phyloP scores from a whole-genome alignment of 2,797 vertebrate genomes.

The Phrynocephalus forsythii region DNA sequence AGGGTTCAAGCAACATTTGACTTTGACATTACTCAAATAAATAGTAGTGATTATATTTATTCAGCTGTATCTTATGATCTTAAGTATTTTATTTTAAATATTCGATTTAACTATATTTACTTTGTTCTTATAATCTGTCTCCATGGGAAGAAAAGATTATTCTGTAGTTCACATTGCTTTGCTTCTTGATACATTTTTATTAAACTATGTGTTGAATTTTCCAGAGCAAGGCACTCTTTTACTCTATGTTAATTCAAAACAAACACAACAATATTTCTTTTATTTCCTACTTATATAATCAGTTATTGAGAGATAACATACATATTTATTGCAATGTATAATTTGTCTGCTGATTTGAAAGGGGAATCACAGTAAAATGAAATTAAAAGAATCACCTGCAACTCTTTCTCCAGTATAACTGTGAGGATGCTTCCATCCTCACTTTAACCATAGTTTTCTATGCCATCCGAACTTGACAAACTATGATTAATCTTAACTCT shows the following conservation, averaged over 20 bases:
- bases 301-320: neutral
- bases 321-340: neutral
- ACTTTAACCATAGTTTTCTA: neutral
- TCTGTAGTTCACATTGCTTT: conserved; percentile 24
- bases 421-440: no score
- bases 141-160: conserved; percentile 29
- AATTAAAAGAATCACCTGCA: neutral
- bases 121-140: conserved; percentile 50
- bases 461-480: neutral
- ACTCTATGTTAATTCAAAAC: neutral
- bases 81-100: conserved; percentile 58
- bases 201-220: neutral
- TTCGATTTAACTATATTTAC: conserved; percentile 69
- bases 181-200: conserved; percentile 28
- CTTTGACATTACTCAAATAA: conserved; percentile 69
- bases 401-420: neutral
- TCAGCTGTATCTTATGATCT: conserved; percentile 72
- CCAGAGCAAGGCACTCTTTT: neutral
- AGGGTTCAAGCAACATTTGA: conserved; percentile 59
- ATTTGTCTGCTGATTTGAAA: conserved; percentile 16
- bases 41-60: conserved; percentile 70
- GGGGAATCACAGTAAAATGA: neutral
- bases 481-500: neutral
- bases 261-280: neutral
- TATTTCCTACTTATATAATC: neutral